Base-by-base conservation (phyloP, 1,140 invertebrate genomes). In the Calephelis virginiensis region DNA sequence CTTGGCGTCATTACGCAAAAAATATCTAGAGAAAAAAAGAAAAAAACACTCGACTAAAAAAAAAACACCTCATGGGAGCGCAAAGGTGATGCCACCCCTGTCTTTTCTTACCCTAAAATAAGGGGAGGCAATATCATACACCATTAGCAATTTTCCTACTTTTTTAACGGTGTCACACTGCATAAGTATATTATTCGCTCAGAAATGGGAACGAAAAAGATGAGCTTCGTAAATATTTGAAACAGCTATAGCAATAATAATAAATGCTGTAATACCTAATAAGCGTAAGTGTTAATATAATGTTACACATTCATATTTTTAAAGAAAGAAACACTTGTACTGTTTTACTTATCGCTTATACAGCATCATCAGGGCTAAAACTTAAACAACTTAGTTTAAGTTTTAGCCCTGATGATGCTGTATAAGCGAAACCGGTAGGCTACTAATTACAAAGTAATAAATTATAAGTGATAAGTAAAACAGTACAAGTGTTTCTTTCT, bases 61-160 rank as follows among this genome's bases (percentile, higher is more conserved):
- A 88, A 86, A 89, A 86, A 82, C 75, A 85, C 80, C 84, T 88
- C 86, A 70, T 82, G 83, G 84, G 86, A 86, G 82, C 80, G 71
- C 79, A 73, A 87, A 87, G 88, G 86, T 89, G 86, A 85, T 81
- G 78, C 84, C 85, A 85, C 87, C 85, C 85, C 77, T 78, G 77
- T 80, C 78, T 85, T 83, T 86, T 84, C 81, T 87, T 86, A 81
- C 85, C 83, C 86, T 72, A 81, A 82, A 85, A 81, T 81, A 71
- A 86, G 80, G 88, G 86, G 88, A 85, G 81, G 84, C 86, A 89
- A 90, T 90, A 90, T 88, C 86, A 89, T 90, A 88, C 86, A 88
- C 88, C 88, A 90, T 90, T 90, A 89, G 81, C 85, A 84, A 89
- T 90, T 88, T 87, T 78, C 78, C 74, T 84, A 82, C 79, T 86